These are phyloP conservation scores for Tetragonula clypearis DNA, from an alignment of 1,140 invertebrate genomes.

Conservation along the genomic window DNA sequence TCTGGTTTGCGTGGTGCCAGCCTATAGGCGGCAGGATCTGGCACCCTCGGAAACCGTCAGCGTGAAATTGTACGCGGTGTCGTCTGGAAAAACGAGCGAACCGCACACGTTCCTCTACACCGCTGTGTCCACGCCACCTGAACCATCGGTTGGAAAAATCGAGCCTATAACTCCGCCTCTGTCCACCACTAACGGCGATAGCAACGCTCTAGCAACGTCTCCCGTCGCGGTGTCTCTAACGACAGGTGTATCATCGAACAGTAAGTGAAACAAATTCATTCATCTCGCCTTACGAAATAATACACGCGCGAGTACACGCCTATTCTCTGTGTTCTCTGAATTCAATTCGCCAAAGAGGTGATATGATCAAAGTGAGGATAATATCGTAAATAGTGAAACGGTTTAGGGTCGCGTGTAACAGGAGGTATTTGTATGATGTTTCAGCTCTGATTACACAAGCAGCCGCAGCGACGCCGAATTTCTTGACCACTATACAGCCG, in stretches of 20 bases:
- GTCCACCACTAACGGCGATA: slow-evolving; percentile 83
- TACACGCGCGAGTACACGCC: no score
- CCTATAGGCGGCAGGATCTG: slow-evolving; percentile 85
- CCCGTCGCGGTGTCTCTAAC: slow-evolving; percentile 57
- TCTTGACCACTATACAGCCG: slow-evolving; percentile 69
- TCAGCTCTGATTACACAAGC: slow-evolving; percentile 70
- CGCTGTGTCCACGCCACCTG: slow-evolving; percentile 77
- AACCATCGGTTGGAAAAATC: slow-evolving; percentile 73
- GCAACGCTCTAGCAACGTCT: slow-evolving; percentile 49
- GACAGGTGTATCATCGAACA: slow-evolving; percentile 58
- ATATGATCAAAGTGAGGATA: neutral
- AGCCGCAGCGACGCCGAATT: slow-evolving; percentile 67
- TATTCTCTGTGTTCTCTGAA: no score
- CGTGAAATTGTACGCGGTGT: slow-evolving; percentile 91
- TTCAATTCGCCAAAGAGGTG: neutral
- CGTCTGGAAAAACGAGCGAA: slow-evolving; percentile 94
- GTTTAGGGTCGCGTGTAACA: no score
- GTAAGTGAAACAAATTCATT: slow-evolving; percentile 46
- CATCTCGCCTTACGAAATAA: no score
- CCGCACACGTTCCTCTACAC: slow-evolving; percentile 93
- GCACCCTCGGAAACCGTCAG: slow-evolving; percentile 85
- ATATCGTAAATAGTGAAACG: no score
- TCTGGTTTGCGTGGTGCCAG: slow-evolving; percentile 94
- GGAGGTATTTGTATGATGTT: neutral
- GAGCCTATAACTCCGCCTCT: slow-evolving; percentile 63